A percentile compares a stretch with the other conserved stretches of the same genome.
Conservation (phyloP, 2,888 invertebrate species). For the Watsonalla binaria region DNA sequence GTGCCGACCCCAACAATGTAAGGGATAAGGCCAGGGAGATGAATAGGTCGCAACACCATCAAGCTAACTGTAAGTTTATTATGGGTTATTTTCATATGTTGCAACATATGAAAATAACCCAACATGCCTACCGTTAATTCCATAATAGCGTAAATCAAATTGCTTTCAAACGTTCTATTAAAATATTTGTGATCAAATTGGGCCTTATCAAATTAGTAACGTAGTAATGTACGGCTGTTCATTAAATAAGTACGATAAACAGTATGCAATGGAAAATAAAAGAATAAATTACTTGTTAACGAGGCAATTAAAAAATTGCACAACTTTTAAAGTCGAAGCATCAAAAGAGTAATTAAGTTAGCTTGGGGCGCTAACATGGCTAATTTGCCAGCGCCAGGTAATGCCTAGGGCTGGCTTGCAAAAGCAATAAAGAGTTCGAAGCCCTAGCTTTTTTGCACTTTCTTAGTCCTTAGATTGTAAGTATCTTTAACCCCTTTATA, state of each 20-base stretch:
- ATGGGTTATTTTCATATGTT: too few species aligned
- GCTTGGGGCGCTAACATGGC: constrained; percentile 24
- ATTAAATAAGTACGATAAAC: neutral
- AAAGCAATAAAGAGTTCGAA: constrained; percentile 13
- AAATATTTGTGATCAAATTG: too few species aligned
- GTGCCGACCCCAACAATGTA: too few species aligned
- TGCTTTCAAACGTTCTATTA: too few species aligned
- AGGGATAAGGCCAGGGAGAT: too few species aligned
- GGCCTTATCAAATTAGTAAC: too few species aligned
- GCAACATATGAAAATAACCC: too few species aligned
- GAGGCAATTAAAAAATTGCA: constrained; percentile 15
- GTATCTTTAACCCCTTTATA: constrained; percentile 5
- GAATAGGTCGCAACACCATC: too few species aligned
- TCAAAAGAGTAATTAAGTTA: constrained; percentile 38
- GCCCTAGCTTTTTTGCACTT: constrained; percentile 9
- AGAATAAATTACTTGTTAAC: neutral
- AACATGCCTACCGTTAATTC: too few species aligned
- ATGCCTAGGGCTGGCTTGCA: constrained; percentile 10
- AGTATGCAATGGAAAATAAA: neutral
- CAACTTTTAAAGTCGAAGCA: constrained; percentile 21
- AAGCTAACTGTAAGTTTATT: too few species aligned
- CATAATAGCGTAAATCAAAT: too few species aligned
- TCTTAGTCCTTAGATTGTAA: constrained; percentile 18
- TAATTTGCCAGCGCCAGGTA: constrained; percentile 25
- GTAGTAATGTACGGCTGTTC: too few species aligned